Evolutionary conservation across 1,140 invertebrate genomes (phyloP).

Genomic region (Hydropsyche tenuis): DNA sequence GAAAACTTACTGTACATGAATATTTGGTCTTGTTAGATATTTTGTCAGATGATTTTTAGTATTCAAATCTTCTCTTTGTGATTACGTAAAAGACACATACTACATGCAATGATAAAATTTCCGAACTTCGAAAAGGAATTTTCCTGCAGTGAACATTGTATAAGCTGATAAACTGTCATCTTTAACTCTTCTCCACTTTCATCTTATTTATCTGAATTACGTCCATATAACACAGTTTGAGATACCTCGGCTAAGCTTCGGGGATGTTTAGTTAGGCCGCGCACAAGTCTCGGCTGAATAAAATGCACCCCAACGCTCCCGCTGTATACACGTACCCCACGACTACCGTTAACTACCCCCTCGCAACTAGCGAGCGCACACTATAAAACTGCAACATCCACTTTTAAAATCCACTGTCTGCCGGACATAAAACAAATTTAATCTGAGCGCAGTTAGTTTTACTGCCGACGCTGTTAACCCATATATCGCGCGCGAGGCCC

Average conservation of each 20-base stretch:
- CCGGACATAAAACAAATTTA: conserved; percentile 31
- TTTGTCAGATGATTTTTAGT: no score
- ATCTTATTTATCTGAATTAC: no score
- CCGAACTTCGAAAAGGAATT: no score
- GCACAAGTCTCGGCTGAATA: conserved; percentile 27
- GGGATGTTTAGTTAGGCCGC: conserved; percentile 31
- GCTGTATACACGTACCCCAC: conserved; percentile 11
- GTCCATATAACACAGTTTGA: conserved; percentile 4
- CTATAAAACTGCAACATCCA: conserved; percentile 24
- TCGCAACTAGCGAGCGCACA: not conserved
- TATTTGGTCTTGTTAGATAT: no score
- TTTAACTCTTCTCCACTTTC: no score
- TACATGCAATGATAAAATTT: no score
- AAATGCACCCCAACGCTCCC: conserved; percentile 31
- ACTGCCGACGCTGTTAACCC: conserved; percentile 21
- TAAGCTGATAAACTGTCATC: no score
- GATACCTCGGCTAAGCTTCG: not conserved
- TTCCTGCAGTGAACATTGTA: no score
- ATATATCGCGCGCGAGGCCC: not conserved
- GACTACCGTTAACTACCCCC: conserved; percentile 17
- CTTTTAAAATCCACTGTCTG: conserved; percentile 29
- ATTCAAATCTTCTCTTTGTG: no score
- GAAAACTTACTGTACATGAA: no score
- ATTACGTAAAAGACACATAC: no score
- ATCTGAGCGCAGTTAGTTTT: conserved; percentile 27